A percentile compares a stretch with the other conserved stretches of the same genome.
Conservation (phyloP, 2,113 vertebrate species). For the Pteruthius melanotis region DNA sequence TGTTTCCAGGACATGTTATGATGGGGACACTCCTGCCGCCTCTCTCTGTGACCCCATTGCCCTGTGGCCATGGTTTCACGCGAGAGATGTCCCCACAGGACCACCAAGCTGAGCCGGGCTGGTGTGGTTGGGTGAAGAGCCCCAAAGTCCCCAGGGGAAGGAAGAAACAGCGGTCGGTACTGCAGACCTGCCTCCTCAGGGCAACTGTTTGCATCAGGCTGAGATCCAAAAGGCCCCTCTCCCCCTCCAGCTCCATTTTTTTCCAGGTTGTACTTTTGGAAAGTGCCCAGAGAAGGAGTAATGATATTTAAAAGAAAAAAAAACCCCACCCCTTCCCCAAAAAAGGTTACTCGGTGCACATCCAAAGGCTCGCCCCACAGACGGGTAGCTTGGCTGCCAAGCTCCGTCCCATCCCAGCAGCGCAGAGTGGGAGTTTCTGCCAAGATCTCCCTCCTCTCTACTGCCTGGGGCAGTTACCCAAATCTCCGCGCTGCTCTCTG, state of each 20-base stretch:
- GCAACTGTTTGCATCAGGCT: background rate
- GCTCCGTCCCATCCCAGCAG: conserved; percentile 40
- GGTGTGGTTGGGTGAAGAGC: rapidly evolving
- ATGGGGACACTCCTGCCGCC: background rate
- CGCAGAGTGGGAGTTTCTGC: conserved; percentile 27
- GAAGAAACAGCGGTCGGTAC: rapidly evolving
- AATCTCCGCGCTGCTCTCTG: conserved; percentile 44
- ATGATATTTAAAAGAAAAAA: background rate
- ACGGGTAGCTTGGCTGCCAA: conserved; percentile 37
- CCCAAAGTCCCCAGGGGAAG: background rate
- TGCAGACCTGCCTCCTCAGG: background rate
- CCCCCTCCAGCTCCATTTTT: background rate
- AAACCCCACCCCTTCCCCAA: background rate
- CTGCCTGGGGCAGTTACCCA: conserved; percentile 70
- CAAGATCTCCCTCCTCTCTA: conserved; percentile 60
- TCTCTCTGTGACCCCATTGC: background rate
- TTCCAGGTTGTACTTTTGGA: conserved; percentile 50
- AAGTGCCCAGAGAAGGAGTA: conserved; percentile 8
- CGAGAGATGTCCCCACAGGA: background rate
- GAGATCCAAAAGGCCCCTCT: background rate
- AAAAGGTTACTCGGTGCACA: conserved; percentile 23
- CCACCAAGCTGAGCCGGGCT: background rate
- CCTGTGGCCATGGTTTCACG: background rate
- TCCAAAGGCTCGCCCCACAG: conserved; percentile 49
- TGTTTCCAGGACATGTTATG: background rate